Percentiles rank a stretch among this genome's conserved stretches.
phyloP scores from a whole-genome alignment of 2,113 vertebrate genomes.

The Salvelinus fontinalis region DNA sequence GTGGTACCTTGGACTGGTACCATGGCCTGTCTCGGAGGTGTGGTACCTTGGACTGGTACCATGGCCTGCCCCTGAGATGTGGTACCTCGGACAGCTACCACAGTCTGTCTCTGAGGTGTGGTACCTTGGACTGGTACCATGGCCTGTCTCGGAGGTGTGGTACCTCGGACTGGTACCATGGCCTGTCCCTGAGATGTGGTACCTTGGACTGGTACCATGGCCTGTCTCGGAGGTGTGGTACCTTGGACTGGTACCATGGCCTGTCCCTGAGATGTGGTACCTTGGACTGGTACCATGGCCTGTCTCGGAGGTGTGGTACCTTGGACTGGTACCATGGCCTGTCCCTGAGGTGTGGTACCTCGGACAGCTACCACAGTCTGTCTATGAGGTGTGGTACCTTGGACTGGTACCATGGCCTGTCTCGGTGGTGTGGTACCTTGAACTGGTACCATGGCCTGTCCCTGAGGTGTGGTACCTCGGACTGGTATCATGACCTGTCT shows the following conservation, averaged over 20 bases:
- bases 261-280: neutral
- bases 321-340: no score
- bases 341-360: no score
- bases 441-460: neutral
- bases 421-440: neutral
- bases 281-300: neutral
- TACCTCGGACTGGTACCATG: neutral
- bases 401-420: neutral
- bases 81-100: no score
- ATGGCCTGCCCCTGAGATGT: no score
- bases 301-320: neutral
- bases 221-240: neutral
- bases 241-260: neutral
- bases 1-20: no score
- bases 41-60: no score
- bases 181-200: neutral
- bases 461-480: neutral
- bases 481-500: neutral
- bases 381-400: neutral
- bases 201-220: neutral
- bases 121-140: neutral
- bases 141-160: neutral
- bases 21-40: no score
- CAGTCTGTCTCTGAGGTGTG: no score
- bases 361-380: neutral